A percentile compares a stretch with the other conserved stretches of the same genome.
Conservation (phyloP, 2,888 invertebrate genomes). For the Drosophila mettleri region DNA sequence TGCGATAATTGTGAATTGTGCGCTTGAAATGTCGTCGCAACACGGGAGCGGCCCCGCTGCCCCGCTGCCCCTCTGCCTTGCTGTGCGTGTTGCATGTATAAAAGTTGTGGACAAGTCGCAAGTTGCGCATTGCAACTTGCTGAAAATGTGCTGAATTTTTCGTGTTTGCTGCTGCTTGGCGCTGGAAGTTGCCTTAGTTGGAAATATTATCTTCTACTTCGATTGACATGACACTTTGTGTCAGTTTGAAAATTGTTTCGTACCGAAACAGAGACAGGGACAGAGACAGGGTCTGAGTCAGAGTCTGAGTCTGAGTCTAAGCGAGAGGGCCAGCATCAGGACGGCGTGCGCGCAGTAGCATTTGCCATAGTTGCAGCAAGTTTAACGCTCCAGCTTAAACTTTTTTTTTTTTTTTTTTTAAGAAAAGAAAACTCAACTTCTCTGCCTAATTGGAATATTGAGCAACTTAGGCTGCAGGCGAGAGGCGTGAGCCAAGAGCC, state of each 20-base stretch:
- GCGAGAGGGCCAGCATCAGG: conserved; percentile 1
- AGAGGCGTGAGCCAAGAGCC: too few relatives aligned
- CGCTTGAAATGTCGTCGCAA: conserved; percentile 11
- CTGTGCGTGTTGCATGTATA: conserved; percentile 25
- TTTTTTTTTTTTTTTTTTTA: conserved; percentile 29
- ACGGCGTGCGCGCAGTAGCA: conserved; percentile 44
- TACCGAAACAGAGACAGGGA: background rate
- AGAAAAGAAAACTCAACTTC: conserved; percentile 35
- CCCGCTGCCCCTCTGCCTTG: conserved; percentile 9
- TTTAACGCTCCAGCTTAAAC: conserved; percentile 31
- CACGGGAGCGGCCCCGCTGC: background rate
- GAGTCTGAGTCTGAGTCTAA: too few relatives aligned
- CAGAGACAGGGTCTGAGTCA: background rate
- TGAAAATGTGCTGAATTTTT: conserved; percentile 43
- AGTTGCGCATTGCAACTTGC: conserved; percentile 40
- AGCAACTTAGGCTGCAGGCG: conserved; percentile 4
- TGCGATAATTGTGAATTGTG: conserved; percentile 52
- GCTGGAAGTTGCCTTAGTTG: conserved; percentile 50
- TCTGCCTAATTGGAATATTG: conserved; percentile 72
- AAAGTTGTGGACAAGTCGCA: conserved; percentile 53
- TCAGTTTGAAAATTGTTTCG: conserved; percentile 72
- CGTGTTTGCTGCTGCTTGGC: conserved; percentile 13
- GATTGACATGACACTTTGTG: conserved; percentile 79
- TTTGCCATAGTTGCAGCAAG: conserved; percentile 50
- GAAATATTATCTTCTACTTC: conserved; percentile 73